These are phyloP conservation scores for Karalla daura DNA, from an alignment of 2,797 vertebrate genomes.

Conservation along the genomic window DNA sequence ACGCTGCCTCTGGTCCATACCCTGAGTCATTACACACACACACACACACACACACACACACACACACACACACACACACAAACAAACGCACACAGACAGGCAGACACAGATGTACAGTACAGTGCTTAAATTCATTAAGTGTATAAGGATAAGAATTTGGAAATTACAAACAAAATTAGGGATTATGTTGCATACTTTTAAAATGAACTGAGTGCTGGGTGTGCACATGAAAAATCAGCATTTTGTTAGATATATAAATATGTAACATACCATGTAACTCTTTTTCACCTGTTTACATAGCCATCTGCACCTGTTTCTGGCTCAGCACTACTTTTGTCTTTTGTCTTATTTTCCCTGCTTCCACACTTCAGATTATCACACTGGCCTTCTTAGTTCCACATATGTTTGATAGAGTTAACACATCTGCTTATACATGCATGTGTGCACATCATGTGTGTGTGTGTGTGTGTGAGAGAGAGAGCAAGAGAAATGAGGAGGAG, in stretches of 20 bases:
- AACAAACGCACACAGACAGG: conserved; percentile 6
- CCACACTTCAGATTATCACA: conserved; percentile 7
- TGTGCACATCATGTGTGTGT: conserved; percentile 29
- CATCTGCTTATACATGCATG: conserved; percentile 19
- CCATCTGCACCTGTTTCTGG: background rate
- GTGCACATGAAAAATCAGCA: no score
- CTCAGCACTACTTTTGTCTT: conserved; percentile 8
- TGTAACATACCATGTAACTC: background rate
- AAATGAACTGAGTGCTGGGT: no score
- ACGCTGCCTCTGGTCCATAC: conserved; percentile 77
- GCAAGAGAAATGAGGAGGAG: conserved; percentile 44
- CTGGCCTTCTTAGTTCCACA: conserved; percentile 14
- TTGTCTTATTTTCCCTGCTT: conserved; percentile 7
- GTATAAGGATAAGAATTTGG: no score
- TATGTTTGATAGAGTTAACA: conserved; percentile 14
- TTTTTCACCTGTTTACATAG: background rate
- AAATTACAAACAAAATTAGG: no score
- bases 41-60: conserved; percentile 42
- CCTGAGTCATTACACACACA: conserved; percentile 77
- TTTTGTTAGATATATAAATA: no score
- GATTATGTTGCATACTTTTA: no score
- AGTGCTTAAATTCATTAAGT: conserved; percentile 13
- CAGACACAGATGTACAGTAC: conserved; percentile 5
- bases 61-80: conserved; percentile 28
- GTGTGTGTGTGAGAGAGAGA: conserved; percentile 28